Evolutionary conservation across 2,797 vertebrate genomes (phyloP), one percentile per base, ranked within the genome.

Genomic region (Astyanax mexicanus): DNA sequence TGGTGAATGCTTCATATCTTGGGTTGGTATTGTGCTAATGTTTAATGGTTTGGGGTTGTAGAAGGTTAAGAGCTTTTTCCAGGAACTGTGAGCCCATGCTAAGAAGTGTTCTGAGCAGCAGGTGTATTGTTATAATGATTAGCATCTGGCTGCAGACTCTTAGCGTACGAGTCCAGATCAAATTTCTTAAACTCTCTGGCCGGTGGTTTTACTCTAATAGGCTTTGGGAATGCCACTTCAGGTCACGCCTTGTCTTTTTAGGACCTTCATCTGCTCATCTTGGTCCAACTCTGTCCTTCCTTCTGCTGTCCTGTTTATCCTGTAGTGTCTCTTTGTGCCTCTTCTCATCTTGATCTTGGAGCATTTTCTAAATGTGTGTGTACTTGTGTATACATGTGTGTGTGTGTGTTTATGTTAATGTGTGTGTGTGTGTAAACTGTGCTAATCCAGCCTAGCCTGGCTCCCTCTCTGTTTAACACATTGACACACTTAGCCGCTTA

Each of bases 401-500:
- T 64, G 64, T 65, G 19, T 44, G 40, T 29, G 51, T 58, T 13
- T 40, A n/a, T 69, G 23, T 57, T 12, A 35, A 13, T 62, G 61
- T 40, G 44, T 12, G 21, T 64, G 64, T 65, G 51, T 70, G 66
- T 32, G 27, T 29, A 57, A 40, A 67, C 66, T 47, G 21, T 61
- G 69, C 61, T 79, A 77, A 79, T 77, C 57, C 60, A 57, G 40
- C 9, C 27, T 42, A 6, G 38, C 58, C 65, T 35, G 21, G 57
- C 77, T 73, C 44, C 58, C 29, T 55, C 60, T 71, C 47, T n/a
- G n/a, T n/a, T n/a, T 65, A 69, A 40, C 68, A 78, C 58, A 67
- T 75, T 60, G 69, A 76, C 68, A 79, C 49, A 74, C 65, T 75
- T 69, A 72, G 38, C 72, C 40, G 40, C 57, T 79, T 79, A 74